Evolutionary conservation across 2,888 invertebrate species (phyloP), one percentile per base, ranked within the genome.

Genomic region (Agriotes lineatus): DNA sequence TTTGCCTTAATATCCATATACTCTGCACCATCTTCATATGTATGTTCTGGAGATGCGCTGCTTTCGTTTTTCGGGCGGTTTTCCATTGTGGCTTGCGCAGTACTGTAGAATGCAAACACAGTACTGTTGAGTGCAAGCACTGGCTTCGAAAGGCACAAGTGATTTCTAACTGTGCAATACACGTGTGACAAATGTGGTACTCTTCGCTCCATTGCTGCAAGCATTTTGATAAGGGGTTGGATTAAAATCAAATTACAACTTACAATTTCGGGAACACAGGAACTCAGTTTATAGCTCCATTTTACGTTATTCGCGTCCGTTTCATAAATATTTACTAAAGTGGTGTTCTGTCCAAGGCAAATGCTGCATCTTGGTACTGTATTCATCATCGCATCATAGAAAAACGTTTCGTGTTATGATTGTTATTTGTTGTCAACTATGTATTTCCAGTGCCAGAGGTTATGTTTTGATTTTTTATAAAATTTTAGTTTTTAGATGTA

Each of bases 221-320:
- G n/a, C n/a, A 6, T 6, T 2, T 48, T 12, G 6, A 12, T 9
- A 25, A 25, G 5, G 9, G 10, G 10, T 5, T 20, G 14, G 14
- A 1, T n/a, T 1, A 4, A 6, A 37, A 37, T 37, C n/a, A 37
- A 30, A 39, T 2, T 42, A 1, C 16, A 16, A 42, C 18, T 42
- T 76, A 80, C 81, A 65, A 80, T 67, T 77, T 81, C 80, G n/a
- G 80, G 79, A 16, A 80, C 75, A 58, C 78, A 79, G 57, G 71
- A 74, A 19, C 58, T 70, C 16, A 80, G 62, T 68, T 80, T 80
- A 22, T 56, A 59, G 19, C 72, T 72, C 52, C 75, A 75, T 60
- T 72, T 69, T 2, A 69, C 37, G 37, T 72, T 62, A 14, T 75
- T 65, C 12, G 50, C 16, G 54, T 74, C 74, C 18, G 59, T 68